phyloP scores from a whole-genome alignment of 2,113 vertebrate genomes.

The Amazona guildingii region DNA sequence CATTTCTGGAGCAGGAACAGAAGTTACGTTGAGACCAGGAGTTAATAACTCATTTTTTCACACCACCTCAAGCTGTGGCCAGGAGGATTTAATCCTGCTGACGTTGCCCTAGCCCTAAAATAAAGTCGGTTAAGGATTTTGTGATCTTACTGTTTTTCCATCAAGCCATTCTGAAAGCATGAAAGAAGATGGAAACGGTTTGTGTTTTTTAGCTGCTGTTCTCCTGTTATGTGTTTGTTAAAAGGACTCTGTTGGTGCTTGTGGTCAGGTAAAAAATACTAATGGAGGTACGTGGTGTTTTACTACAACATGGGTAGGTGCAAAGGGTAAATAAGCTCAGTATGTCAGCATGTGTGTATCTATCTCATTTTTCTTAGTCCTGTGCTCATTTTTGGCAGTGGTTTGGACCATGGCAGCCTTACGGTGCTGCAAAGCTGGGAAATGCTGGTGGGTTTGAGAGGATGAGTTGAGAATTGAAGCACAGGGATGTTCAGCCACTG shows the following conservation, averaged over 20 bases:
- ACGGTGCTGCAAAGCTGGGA: not conserved
- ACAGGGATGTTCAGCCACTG: not conserved
- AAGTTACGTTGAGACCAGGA: not conserved
- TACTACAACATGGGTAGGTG: not conserved
- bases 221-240: not conserved
- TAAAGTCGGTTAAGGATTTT: not conserved
- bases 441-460: not conserved
- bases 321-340: not conserved
- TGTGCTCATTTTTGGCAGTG: not conserved
- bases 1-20: not conserved
- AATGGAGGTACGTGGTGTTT: not conserved
- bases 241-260: not conserved
- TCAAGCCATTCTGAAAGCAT: not conserved
- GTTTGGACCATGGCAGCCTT: not conserved
- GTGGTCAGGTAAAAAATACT: not conserved
- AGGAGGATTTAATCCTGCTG: not conserved
- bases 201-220: not conserved
- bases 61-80: not conserved
- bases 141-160: not conserved
- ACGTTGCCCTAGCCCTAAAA: not conserved
- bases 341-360: not conserved
- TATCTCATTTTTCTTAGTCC: not conserved
- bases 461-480: too few species aligned
- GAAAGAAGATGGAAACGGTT: not conserved
- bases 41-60: not conserved